Percentiles rank a stretch among this genome's conserved stretches.
Evolutionary conservation across 2,888 invertebrate species (phyloP).

Genomic region (Drosophila trichaetosa): DNA sequence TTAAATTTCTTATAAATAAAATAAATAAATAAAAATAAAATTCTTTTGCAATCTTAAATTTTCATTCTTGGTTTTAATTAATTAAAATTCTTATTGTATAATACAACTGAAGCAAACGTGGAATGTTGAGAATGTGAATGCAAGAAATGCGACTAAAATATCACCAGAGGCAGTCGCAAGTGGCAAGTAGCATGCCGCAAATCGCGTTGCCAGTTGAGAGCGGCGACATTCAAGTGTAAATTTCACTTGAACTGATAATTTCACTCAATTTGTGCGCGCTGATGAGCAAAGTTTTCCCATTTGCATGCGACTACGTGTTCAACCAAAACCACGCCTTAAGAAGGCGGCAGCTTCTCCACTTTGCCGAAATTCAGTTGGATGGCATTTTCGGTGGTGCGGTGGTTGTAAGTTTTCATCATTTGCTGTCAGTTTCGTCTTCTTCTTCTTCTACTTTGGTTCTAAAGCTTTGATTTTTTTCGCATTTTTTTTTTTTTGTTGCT

Average conservation of each 20-base stretch:
- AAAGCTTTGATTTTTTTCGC: constrained; percentile 62
- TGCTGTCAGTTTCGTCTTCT: constrained; percentile 15
- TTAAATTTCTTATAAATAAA: background rate
- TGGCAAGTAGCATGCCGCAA: background rate
- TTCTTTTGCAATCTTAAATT: rapidly evolving
- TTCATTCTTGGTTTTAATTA: background rate
- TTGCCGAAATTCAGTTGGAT: constrained; percentile 7
- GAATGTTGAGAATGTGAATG: background rate
- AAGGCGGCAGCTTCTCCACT: background rate
- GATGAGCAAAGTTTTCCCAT: constrained; percentile 81
- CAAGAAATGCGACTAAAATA: constrained; percentile 4
- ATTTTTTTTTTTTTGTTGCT: constrained; percentile 2
- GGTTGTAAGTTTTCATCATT: constrained; percentile 57
- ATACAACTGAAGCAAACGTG: background rate
- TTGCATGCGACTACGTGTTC: constrained; percentile 77
- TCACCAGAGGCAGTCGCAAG: constrained; percentile 25
- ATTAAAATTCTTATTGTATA: too few species aligned
- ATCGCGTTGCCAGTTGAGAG: constrained; percentile 20
- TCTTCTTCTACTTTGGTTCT: constrained; percentile 24
- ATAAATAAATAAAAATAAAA: background rate
- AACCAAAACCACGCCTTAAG: constrained; percentile 18
- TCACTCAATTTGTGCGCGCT: constrained; percentile 79
- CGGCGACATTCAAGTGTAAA: constrained; percentile 76
- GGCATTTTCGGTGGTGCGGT: constrained; percentile 3
- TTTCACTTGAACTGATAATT: constrained; percentile 81